These are phyloP conservation scores for Dysmachus trigonus DNA, from an alignment of 2,888 invertebrate species.

Conservation along the genomic window DNA sequence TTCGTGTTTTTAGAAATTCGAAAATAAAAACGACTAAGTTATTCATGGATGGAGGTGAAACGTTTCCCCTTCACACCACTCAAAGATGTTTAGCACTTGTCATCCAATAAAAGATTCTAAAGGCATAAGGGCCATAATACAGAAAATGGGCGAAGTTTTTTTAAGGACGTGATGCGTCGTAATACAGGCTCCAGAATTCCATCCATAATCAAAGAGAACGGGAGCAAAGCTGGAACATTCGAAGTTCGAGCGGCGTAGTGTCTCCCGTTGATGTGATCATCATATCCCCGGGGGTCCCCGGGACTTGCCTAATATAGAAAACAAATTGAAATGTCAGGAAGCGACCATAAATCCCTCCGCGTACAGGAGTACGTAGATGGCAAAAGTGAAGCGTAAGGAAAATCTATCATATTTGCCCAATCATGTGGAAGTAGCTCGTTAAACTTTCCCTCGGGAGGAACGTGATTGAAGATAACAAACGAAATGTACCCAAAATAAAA, in stretches of 20 bases:
- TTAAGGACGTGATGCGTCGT: neutral
- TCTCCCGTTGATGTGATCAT: neutral
- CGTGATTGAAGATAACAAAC: constrained; percentile 33
- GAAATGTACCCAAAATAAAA: constrained; percentile 32
- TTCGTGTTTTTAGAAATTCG: neutral
- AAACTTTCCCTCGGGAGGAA: constrained; percentile 29
- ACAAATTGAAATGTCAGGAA: constrained; percentile 36
- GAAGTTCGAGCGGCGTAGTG: neutral
- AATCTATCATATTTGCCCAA: constrained; percentile 33
- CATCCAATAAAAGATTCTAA: neutral
- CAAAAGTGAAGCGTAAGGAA: constrained; percentile 7
- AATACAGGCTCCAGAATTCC: neutral
- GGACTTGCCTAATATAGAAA: neutral
- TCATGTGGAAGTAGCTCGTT: constrained; percentile 32
- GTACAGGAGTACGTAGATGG: neutral
- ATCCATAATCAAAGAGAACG: neutral
- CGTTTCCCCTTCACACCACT: neutral
- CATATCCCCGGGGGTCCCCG: neutral
- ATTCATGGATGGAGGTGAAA: neutral
- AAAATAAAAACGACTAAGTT: neutral
- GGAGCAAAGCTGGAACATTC: neutral
- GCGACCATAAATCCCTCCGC: constrained; percentile 21
- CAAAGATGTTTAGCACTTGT: neutral
- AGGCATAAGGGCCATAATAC: neutral
- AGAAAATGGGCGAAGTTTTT: neutral